phyloP scores from a whole-genome alignment of 2,797 vertebrate species.

The Triplophysa yarkandensis region DNA sequence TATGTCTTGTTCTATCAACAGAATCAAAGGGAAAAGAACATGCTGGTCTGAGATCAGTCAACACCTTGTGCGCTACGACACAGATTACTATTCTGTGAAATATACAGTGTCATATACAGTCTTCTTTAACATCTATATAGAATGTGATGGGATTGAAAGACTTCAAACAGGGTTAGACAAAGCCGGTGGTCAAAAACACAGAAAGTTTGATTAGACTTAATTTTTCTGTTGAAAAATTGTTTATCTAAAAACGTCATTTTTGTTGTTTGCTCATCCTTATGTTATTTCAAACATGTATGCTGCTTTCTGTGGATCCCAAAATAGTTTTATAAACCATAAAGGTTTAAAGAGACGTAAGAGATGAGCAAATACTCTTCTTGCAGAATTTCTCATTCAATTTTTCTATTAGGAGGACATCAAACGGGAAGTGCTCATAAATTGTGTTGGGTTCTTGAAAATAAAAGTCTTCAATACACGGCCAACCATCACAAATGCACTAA shows the following conservation, averaged over 20 bases:
- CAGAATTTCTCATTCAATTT: not conserved
- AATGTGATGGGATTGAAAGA: constrained; percentile 50
- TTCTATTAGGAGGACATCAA: not conserved
- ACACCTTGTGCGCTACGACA: constrained; percentile 50
- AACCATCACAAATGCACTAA: constrained; percentile 55
- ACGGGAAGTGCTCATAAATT: constrained; percentile 22
- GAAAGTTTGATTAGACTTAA: not conserved
- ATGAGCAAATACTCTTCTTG: not conserved
- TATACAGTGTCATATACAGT: constrained; percentile 48
- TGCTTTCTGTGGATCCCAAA: too few relatives aligned
- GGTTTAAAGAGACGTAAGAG: not conserved
- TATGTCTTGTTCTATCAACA: constrained; percentile 67
- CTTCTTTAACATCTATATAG: constrained; percentile 37
- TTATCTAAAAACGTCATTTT: too few relatives aligned
- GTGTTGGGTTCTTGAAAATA: not conserved
- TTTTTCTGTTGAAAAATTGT: too few relatives aligned
- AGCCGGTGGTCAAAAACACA: not conserved
- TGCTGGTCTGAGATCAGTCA: constrained; percentile 71
- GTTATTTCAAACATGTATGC: not conserved
- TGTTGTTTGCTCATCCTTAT: not conserved
- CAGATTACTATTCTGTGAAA: constrained; percentile 52
- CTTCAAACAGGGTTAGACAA: not conserved
- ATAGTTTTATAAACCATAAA: not conserved
- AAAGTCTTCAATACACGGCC: constrained; percentile 47
- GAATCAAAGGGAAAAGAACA: constrained; percentile 60